Evolutionary conservation across 2,113 vertebrate genomes (phyloP).

Genomic region (Felis catus): DNA sequence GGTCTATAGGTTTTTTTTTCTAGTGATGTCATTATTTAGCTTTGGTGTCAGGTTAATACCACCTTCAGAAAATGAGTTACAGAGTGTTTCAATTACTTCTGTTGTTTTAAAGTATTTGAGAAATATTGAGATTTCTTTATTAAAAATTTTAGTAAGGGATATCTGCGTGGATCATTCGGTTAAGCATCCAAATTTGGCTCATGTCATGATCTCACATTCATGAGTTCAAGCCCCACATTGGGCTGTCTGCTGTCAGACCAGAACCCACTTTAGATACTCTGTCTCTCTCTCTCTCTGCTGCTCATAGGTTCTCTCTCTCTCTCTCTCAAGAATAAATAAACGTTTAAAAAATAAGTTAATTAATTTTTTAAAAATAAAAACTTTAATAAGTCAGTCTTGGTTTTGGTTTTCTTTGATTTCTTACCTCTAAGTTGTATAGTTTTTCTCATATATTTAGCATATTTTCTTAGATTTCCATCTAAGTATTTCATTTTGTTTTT

Average conservation of each 20-base stretch:
- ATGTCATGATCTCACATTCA: background rate
- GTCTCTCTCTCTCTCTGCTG: background rate
- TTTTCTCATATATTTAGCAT: background rate
- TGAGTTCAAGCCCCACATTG: accelerated
- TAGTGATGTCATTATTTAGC: background rate
- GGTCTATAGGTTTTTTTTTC: background rate
- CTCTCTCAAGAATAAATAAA: background rate
- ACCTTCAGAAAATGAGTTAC: background rate
- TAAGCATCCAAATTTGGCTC: background rate
- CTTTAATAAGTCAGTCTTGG: background rate
- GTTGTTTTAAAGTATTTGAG: background rate
- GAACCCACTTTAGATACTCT: background rate
- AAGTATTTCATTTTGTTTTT: background rate
- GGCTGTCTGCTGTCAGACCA: background rate
- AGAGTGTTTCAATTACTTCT: background rate
- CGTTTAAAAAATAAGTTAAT: too few species aligned
- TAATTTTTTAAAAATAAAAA: too few species aligned
- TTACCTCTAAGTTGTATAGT: background rate
- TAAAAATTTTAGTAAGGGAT: background rate
- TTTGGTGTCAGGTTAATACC: background rate
- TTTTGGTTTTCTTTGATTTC: background rate
- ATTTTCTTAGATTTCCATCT: background rate
- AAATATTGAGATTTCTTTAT: background rate
- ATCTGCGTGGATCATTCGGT: background rate
- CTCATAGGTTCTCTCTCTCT: background rate